Evolutionary conservation across 2,113 vertebrate genomes (phyloP).

Genomic region (Coturnix japonica): DNA sequence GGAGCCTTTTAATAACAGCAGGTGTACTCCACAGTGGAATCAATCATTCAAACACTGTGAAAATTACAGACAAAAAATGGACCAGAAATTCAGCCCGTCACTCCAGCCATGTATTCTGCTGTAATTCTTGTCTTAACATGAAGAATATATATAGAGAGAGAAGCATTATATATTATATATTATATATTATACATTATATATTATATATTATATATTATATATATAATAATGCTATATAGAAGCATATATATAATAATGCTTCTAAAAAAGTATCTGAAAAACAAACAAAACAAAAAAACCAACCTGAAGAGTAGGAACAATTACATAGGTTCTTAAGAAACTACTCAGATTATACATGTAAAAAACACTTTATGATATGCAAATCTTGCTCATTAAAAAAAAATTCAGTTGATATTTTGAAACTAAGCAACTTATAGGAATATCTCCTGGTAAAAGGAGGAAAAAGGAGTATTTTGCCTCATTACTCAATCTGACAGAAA

Average conservation of each 20-base stretch:
- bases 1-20: background rate
- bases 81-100: background rate
- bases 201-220: too few relatives aligned
- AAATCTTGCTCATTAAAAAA: background rate
- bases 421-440: background rate
- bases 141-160: background rate
- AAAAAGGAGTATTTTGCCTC: background rate
- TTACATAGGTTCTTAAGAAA: background rate
- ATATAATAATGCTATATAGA: too few relatives aligned
- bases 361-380: background rate
- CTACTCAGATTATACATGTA: background rate
- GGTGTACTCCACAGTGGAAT: background rate
- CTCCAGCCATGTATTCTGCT: background rate
- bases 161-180: too few relatives aligned
- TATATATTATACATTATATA: too few relatives aligned
- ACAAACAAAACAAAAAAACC: too few relatives aligned
- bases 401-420: background rate
- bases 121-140: background rate
- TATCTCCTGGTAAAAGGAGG: conserved; percentile 9
- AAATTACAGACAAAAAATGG: background rate
- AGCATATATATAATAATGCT: background rate
- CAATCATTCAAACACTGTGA: background rate
- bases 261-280: background rate
- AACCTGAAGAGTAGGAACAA: background rate
- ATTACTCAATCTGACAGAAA: background rate